Percentiles rank a stretch among this genome's conserved stretches.
phyloP scores from a whole-genome alignment of 2,888 invertebrate species.

The Pyrochroa serraticornis region DNA sequence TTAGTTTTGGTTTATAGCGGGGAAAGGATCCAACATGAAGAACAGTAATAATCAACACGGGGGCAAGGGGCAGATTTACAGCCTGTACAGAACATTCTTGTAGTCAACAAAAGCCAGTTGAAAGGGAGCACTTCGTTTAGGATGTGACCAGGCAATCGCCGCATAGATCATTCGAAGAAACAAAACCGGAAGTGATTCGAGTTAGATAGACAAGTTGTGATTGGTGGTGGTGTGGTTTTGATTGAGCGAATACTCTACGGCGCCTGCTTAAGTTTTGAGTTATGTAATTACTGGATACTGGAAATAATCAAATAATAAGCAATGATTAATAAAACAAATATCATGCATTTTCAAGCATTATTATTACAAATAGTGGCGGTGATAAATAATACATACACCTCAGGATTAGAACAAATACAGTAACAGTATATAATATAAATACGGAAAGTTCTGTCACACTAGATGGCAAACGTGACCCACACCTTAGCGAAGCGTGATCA shows the following conservation, averaged over 20 bases:
- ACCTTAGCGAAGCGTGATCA: conserved; percentile 58
- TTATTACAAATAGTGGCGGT: conserved; percentile 81
- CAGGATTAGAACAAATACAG: conserved; percentile 62
- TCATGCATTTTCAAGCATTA: conserved; percentile 87
- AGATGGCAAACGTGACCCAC: conserved; percentile 54
- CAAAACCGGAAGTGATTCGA: conserved; percentile 5
- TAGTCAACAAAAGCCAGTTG: conserved; percentile 33
- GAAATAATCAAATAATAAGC: conserved; percentile 56
- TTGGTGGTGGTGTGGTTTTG: conserved; percentile 5
- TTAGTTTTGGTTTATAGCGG: conserved; percentile 20
- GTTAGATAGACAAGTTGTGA: no score
- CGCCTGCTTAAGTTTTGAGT: conserved; percentile 13
- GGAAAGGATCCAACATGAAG: conserved; percentile 15
- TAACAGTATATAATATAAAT: conserved; percentile 57
- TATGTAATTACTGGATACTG: conserved; percentile 38
- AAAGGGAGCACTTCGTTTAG: conserved; percentile 25
- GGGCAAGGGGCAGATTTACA: conserved; percentile 40
- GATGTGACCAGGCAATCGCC: conserved; percentile 15
- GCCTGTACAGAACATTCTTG: conserved; percentile 37
- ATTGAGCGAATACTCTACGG: conserved; percentile 10
- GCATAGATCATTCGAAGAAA: conserved; percentile 15
- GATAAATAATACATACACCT: conserved; percentile 62
- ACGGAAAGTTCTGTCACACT: conserved; percentile 51
- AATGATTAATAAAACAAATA: conserved; percentile 77
- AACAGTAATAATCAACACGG: conserved; percentile 47